phyloP scores from a whole-genome alignment of 2,888 invertebrate genomes.

The Lottia gigantea region DNA sequence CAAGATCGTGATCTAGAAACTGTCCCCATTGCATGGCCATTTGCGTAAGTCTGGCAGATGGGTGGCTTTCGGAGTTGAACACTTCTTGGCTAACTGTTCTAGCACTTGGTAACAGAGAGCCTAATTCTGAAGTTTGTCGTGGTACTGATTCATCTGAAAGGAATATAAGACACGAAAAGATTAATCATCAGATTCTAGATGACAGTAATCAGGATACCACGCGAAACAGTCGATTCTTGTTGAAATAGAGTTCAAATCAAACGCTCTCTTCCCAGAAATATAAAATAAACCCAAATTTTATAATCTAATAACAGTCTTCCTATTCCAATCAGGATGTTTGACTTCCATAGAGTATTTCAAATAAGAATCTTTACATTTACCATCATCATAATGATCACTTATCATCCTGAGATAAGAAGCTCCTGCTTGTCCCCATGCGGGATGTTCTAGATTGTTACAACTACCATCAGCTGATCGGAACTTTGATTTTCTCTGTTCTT shows the following conservation, averaged over 20 bases:
- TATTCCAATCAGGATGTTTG: too few species aligned
- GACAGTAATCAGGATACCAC: too few species aligned
- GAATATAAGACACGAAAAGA: too few species aligned
- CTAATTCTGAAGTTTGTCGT: neutral
- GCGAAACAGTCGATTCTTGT: too few species aligned
- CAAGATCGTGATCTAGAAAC: neutral
- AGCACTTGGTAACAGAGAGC: neutral
- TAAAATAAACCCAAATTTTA: too few species aligned
- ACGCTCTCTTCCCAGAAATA: too few species aligned
- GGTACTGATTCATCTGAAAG: neutral
- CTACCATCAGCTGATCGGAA: neutral
- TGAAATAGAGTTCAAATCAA: too few species aligned
- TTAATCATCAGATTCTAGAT: too few species aligned
- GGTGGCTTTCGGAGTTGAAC: neutral
- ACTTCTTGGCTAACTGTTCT: neutral
- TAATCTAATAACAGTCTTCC: too few species aligned
- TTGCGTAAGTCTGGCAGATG: neutral
- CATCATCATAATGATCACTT: neutral
- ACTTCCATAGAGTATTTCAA: too few species aligned
- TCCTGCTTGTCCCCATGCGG: neutral
- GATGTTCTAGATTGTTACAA: neutral
- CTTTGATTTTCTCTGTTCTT: neutral
- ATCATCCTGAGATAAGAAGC: neutral
- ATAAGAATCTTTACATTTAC: too few species aligned
- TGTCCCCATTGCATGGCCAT: slow-evolving; percentile 1